Evolutionary conservation across 1,140 invertebrate species (phyloP), one percentile per base, ranked within the genome.

Genomic region (Drosophila ficusphila): DNA sequence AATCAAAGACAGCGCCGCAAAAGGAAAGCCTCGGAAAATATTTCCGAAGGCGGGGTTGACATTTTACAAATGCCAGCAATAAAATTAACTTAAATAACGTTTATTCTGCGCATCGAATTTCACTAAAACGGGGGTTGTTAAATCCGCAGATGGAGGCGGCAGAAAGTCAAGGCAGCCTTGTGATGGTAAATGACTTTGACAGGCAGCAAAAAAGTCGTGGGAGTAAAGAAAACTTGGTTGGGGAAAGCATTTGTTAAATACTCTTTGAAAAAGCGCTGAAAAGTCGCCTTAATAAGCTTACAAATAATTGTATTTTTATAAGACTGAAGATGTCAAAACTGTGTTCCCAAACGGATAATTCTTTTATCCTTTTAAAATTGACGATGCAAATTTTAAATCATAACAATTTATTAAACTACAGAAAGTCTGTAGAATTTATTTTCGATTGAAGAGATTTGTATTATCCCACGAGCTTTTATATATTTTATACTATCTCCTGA

Each of bases 21-120:
- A 56, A n/a, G 34, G 3, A 25, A 60, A 6, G 8, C 21, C n/a
- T 6, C 19, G 11, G 31, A 14, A 49, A 51, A 18, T 39, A 19
- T 49, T 39, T 31, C 18, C 33, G 16, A 16, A n/a, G 46, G 31
- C 41, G 23, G 65, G 21, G 33, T 48, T 79, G 77, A 81, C 77
- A 71, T 79, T 75, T 75, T 44, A 65, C 70, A 81, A 81, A 81
- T 76, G 71, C 57, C 23, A 64, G 72, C 77, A 81, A 81, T 81
- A 76, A 81, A 81, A 76, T 81, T 61, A 76, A 67, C 60, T 79
- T 76, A 81, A 76, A 76, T 60, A 79, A 79, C 54, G 51, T 71
- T 79, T 79, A 75, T 54, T 46, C 49, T 34, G 56, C 54, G 61
- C 64, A 74, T 79, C 70, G 57, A 79, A 62, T 79, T 79, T 74